Base-by-base conservation (phyloP, 2,113 vertebrate genomes). In the Pelodiscus sinensis region DNA sequence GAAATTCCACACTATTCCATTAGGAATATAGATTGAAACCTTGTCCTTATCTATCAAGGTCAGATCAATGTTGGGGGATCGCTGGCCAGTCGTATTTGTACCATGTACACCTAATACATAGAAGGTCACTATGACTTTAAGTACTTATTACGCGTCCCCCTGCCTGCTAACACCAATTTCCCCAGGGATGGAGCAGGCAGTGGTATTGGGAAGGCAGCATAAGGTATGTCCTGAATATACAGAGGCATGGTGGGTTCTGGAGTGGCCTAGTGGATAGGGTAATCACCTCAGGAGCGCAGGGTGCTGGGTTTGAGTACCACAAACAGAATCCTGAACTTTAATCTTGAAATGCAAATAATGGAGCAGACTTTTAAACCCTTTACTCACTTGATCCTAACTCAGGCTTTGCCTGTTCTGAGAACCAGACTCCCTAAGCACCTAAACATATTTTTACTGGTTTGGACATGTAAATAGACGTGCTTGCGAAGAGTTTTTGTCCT, bases 11-110 rank as follows among this genome's bases (percentile, higher is more conserved):
- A 57, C 81, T 44, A 58, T 80, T 44, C 19, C 77, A 27, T 80
- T 88, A 27, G 88, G 93, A 93, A 82, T 51, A 27, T 25, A 35
- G 50, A 84, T 79, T 90, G 85, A 86, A 57, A 87, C 82, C 35
- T n/a, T 6, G 31, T 27, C 85, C 78, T 2, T 85, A 84, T 54
- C 44, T 9, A 0, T 77, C 68, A 54, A 86, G 84, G 81, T 91
- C n/a, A 51, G 84, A 92, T 90, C 86, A 93, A 82, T 65, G 91
- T 88, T 93, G 84, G 27, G n/a, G n/a, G 85, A 94, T 91, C 92
- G 96, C 38, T 75, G 38, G 25, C n/a, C 3, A 50, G 10, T 19
- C 5, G 31, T 68, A 68, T 35, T 68, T 68, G 35, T 4, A 68
- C 16, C 31, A 35, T 29, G 38, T 44, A 44, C 15, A 22, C n/a